phyloP scores from a whole-genome alignment of 1,140 invertebrate species.

The Littorina saxatilis region DNA sequence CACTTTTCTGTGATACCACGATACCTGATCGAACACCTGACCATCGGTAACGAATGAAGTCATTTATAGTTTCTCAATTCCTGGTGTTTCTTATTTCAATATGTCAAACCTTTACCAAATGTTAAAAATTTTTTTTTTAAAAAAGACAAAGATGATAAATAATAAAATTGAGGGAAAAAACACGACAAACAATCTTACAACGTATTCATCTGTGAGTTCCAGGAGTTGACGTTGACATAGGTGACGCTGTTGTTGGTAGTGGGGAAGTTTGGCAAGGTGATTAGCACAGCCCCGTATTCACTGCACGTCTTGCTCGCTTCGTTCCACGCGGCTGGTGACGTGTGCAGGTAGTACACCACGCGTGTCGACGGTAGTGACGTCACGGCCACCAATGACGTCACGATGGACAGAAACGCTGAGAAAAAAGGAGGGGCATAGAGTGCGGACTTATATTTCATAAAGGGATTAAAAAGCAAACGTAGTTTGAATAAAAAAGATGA shows the following conservation, averaged over 20 bases:
- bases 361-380: slow-evolving; percentile 9
- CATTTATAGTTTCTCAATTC: too few species aligned
- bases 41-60: too few species aligned
- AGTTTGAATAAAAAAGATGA: background rate
- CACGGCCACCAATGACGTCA: too few species aligned
- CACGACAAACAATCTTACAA: background rate
- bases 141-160: too few species aligned
- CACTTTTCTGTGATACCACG: too few species aligned
- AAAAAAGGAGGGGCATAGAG: background rate
- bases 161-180: too few species aligned
- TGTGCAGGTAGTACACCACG: slow-evolving; percentile 45
- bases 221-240: slow-evolving; percentile 17
- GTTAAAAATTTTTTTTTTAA: too few species aligned
- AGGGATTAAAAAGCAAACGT: background rate
- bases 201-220: background rate
- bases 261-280: slow-evolving; percentile 12
- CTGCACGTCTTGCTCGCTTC: slow-evolving; percentile 37
- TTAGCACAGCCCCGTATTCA: slow-evolving; percentile 29
- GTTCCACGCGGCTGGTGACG: slow-evolving; percentile 41
- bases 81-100: too few species aligned
- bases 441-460: background rate
- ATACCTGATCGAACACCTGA: too few species aligned
- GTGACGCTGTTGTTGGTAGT: background rate
- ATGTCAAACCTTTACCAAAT: too few species aligned
- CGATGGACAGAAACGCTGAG: background rate